These are phyloP conservation scores for Ailuropoda melanoleuca DNA, from an alignment of 2,113 vertebrate genomes.

Conservation along the genomic window DNA sequence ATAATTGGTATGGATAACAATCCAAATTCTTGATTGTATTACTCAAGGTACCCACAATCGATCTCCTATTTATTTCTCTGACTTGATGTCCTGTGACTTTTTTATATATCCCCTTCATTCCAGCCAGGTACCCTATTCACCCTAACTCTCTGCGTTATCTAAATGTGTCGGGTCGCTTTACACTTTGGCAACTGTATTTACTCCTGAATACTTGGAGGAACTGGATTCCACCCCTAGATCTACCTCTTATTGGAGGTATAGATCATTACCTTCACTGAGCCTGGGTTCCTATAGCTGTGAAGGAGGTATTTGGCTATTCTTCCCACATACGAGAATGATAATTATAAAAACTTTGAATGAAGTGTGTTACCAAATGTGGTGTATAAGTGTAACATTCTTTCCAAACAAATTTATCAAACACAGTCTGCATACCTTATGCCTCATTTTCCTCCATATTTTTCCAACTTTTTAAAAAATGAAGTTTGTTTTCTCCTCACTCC, in stretches of 20 bases:
- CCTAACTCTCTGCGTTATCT: background rate
- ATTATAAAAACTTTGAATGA: background rate
- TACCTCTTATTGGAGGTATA: background rate
- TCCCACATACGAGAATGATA: background rate
- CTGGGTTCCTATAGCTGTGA: background rate
- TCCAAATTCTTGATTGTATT: background rate
- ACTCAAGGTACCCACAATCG: background rate
- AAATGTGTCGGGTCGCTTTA: background rate
- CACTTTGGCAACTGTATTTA: background rate
- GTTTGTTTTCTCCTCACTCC: background rate
- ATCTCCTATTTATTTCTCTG: background rate
- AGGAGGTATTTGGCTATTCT: background rate
- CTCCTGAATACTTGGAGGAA: background rate
- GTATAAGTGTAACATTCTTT: constrained; percentile 12
- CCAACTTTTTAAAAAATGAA: background rate
- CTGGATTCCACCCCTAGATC: no score
- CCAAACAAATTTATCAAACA: background rate
- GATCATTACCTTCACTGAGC: background rate
- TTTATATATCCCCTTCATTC: background rate
- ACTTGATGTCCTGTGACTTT: background rate
- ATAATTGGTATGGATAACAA: background rate
- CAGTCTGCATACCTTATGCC: background rate
- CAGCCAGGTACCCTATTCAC: background rate
- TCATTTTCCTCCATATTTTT: background rate
- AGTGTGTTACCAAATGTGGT: background rate